A percentile compares a stretch with the other conserved stretches of the same genome.
phyloP scores from a whole-genome alignment of 2,888 invertebrate genomes.

The Habrosyne pyritoides region DNA sequence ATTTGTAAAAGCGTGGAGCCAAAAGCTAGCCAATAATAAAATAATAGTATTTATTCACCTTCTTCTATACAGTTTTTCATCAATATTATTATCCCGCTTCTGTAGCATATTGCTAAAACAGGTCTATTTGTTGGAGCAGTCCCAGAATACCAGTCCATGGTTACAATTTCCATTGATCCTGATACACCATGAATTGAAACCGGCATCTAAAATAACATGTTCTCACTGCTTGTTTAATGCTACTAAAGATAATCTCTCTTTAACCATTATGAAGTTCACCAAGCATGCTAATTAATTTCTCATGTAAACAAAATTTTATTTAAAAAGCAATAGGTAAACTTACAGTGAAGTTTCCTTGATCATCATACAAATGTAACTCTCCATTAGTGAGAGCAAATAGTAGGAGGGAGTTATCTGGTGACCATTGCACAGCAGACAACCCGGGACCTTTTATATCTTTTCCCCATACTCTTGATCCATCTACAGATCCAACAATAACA shows the following conservation, averaged over 20 bases:
- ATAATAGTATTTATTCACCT: constrained; percentile 68
- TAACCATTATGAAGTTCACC: no score
- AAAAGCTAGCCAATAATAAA: neutral
- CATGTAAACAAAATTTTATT: neutral
- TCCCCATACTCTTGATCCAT: constrained; percentile 99
- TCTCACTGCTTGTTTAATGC: no score
- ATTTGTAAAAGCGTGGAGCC: no score
- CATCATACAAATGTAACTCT: constrained; percentile 97
- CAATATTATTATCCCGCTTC: constrained; percentile 93
- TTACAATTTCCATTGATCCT: constrained; percentile 86
- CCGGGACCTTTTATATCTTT: constrained; percentile 96
- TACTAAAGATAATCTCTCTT: no score
- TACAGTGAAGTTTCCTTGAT: constrained; percentile 92
- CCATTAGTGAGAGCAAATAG: constrained; percentile 95
- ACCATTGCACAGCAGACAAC: constrained; percentile 96
- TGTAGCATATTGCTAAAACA: constrained; percentile 93
- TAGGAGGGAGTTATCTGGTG: constrained; percentile 95
- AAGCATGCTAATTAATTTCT: no score
- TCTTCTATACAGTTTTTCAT: constrained; percentile 96
- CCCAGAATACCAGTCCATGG: constrained; percentile 95
- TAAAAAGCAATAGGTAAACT: constrained; percentile 32
- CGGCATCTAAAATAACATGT: constrained; percentile 85
- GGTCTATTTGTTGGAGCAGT: constrained; percentile 89
- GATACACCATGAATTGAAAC: constrained; percentile 86
- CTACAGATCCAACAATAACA: constrained; percentile 97